A percentile compares a stretch with the other conserved stretches of the same genome.
Conservation (phyloP, 2,888 invertebrate genomes). For the Drosophila picticornis region DNA sequence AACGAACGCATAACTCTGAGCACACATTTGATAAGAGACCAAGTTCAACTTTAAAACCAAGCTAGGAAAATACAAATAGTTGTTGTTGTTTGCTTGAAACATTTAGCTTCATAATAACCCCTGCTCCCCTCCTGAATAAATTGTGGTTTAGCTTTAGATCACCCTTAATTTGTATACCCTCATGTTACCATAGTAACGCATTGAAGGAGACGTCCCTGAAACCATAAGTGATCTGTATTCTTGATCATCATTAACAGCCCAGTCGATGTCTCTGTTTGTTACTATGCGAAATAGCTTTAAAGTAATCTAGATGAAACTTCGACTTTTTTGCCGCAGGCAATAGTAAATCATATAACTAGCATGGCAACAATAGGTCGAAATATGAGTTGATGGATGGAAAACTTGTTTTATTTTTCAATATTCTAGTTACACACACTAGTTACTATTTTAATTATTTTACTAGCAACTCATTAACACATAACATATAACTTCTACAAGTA, state of each 20-base stretch:
- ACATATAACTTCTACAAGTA: background rate
- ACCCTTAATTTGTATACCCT: constrained; percentile 11
- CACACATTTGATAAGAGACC: constrained; percentile 41
- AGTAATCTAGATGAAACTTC: background rate
- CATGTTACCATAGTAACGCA: background rate
- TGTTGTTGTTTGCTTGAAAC: constrained; percentile 1
- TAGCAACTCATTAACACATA: background rate
- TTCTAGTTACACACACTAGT: background rate
- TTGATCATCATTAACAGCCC: background rate
- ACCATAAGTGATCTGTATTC: background rate
- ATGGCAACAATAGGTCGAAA: background rate
- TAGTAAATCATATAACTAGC: background rate
- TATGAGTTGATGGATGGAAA: background rate
- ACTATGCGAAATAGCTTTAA: background rate
- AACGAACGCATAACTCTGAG: constrained; percentile 29
- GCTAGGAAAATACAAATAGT: background rate
- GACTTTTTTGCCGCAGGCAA: background rate
- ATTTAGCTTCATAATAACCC: background rate
- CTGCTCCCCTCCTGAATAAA: constrained; percentile 1
- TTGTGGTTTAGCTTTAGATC: constrained; percentile 13
- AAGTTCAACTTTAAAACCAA: constrained; percentile 7
- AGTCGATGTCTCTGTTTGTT: background rate
- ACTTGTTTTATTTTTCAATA: background rate
- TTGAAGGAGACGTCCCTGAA: background rate
- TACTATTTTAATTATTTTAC: background rate